phyloP scores from a whole-genome alignment of 2,888 invertebrate species.

The Exocentrus adspersus region DNA sequence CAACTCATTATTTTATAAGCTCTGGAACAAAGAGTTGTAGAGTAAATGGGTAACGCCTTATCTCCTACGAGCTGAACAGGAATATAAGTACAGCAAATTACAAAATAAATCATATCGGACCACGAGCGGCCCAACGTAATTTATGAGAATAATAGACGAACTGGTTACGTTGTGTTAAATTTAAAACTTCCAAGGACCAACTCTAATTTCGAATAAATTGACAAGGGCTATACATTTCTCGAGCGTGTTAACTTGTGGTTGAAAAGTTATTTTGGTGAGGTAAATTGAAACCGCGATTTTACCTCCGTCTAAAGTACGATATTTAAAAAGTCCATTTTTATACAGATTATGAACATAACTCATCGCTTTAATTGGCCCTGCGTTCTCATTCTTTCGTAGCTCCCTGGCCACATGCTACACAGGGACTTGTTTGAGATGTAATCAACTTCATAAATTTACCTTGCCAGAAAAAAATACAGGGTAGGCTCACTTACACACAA shows the following conservation, averaged over 20 bases:
- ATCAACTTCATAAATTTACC: conserved; percentile 58
- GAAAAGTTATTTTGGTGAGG: conserved; percentile 22
- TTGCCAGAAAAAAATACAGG: conserved; percentile 50
- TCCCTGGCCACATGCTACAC: conserved; percentile 50
- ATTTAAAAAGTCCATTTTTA: conserved; percentile 50
- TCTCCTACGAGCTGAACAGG: too few species aligned
- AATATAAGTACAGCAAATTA: background rate
- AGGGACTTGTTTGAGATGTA: conserved; percentile 54
- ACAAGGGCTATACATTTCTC: background rate
- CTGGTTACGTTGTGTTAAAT: conserved; percentile 1
- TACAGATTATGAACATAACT: conserved; percentile 50
- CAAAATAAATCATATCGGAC: background rate
- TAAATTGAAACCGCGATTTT: conserved; percentile 48
- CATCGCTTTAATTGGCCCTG: conserved; percentile 44
- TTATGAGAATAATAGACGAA: background rate
- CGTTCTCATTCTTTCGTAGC: conserved; percentile 39
- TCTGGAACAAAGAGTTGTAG: too few species aligned
- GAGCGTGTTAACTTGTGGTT: conserved; percentile 1
- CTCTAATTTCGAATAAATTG: conserved; percentile 6
- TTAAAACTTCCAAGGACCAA: conserved; percentile 2
- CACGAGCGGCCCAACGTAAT: background rate
- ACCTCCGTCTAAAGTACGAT: conserved; percentile 40
- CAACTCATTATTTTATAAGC: too few species aligned
- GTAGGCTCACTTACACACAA: conserved; percentile 52
- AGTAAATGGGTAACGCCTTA: too few species aligned